Conservation (phyloP, 2,797 vertebrate genomes). For the Podarcis siculus region DNA sequence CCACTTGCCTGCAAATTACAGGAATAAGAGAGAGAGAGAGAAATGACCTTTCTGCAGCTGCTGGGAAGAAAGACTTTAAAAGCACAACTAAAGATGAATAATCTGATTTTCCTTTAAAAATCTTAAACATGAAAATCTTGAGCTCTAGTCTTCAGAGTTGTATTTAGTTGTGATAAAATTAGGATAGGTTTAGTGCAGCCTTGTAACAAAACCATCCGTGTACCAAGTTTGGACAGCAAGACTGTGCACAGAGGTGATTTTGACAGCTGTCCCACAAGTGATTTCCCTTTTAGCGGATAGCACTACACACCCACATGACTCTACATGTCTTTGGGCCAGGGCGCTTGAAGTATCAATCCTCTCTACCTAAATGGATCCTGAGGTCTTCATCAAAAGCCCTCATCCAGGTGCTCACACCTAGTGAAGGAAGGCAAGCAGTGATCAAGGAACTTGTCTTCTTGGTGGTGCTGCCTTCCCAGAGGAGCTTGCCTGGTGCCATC, state of each 20-base stretch:
- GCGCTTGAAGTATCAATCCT: too few relatives aligned
- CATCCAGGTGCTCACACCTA: too few relatives aligned
- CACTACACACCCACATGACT: too few relatives aligned
- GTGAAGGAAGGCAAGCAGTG: too few relatives aligned
- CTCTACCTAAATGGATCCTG: too few relatives aligned
- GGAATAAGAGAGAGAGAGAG: background rate
- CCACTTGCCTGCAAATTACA: background rate
- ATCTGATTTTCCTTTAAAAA: background rate
- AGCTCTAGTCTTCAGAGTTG: background rate
- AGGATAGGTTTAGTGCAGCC: background rate
- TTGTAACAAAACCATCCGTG: background rate
- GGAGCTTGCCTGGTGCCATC: too few relatives aligned
- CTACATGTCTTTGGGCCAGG: too few relatives aligned
- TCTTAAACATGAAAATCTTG: background rate
- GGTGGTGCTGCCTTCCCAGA: background rate
- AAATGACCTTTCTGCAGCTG: conserved; percentile 11
- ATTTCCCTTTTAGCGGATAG: background rate
- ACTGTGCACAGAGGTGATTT: background rate
- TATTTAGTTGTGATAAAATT: background rate
- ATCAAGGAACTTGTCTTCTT: too few relatives aligned
- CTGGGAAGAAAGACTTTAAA: background rate
- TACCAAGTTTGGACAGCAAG: background rate
- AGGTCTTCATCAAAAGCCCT: background rate
- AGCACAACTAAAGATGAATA: background rate
- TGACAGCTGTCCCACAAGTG: background rate